These are phyloP conservation scores for Meiosimyza platycephala DNA, from an alignment of 2,888 invertebrate genomes.

Conservation along the genomic window DNA sequence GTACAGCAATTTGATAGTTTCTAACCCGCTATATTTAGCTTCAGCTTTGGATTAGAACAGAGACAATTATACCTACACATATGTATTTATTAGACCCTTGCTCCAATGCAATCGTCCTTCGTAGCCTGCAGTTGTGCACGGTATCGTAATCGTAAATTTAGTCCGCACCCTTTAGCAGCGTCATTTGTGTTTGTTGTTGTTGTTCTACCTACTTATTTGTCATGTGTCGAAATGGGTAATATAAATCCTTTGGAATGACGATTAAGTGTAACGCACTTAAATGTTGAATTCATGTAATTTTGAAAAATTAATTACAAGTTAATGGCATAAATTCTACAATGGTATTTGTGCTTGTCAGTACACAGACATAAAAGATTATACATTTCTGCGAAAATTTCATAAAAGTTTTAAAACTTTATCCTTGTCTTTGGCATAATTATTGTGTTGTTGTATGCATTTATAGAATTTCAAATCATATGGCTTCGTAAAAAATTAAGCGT, in stretches of 20 bases:
- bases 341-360: too few relatives aligned
- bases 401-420: too few relatives aligned
- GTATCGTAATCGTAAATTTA: conserved; percentile 15
- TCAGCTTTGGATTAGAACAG: conserved; percentile 16
- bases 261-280: conserved; percentile 23
- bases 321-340: too few relatives aligned
- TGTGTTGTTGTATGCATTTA: too few relatives aligned
- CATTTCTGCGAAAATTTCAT: too few relatives aligned
- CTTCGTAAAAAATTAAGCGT: too few relatives aligned
- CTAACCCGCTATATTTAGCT: neutral
- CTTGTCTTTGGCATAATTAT: too few relatives aligned
- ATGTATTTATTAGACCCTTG: neutral
- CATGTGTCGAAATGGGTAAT: conserved; percentile 27
- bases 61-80: neutral
- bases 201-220: conserved; percentile 35
- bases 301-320: conserved; percentile 14
- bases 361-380: too few relatives aligned
- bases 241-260: conserved; percentile 23
- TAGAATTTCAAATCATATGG: too few relatives aligned
- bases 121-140: neutral
- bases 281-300: conserved; percentile 43
- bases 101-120: neutral
- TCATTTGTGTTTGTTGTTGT: conserved; percentile 33
- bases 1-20: conserved; percentile 41
- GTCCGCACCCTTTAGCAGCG: conserved; percentile 27